A percentile compares a stretch with the other conserved stretches of the same genome.
Evolutionary conservation across 2,888 invertebrate genomes (phyloP).

Genomic region (Lamellibrachia columna): DNA sequence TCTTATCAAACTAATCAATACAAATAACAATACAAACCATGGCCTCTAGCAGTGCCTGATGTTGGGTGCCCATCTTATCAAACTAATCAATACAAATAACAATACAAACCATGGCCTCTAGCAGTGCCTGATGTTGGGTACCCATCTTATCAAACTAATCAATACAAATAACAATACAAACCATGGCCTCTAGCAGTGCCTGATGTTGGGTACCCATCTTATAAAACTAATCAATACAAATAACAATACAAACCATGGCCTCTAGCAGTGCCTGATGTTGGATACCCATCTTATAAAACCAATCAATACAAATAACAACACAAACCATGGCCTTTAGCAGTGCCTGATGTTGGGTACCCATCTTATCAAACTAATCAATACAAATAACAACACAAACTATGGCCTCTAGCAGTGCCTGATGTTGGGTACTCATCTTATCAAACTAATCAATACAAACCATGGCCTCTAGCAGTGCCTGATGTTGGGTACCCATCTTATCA

Average conservation of each 20-base stretch:
- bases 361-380: neutral
- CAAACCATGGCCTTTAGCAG: constrained; percentile 85
- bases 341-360: constrained; percentile 81
- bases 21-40: constrained; percentile 74
- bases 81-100: constrained; percentile 87
- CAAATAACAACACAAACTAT: neutral
- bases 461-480: constrained; percentile 86
- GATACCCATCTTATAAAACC: constrained; percentile 88
- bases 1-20: constrained; percentile 96
- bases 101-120: constrained; percentile 81
- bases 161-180: neutral
- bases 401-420: constrained; percentile 66
- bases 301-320: constrained; percentile 79
- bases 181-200: neutral
- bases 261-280: constrained; percentile 87
- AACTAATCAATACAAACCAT: constrained; percentile 95
- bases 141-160: constrained; percentile 67
- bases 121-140: constrained; percentile 80
- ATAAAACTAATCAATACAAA: constrained; percentile 93
- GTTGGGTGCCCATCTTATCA: constrained; percentile 86
- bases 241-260: constrained; percentile 74
- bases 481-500: constrained; percentile 86
- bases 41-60: constrained; percentile 86
- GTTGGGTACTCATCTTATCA: constrained; percentile 86
- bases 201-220: constrained; percentile 85